Percentiles rank a stretch among this genome's conserved stretches.
phyloP scores from a whole-genome alignment of 2,888 invertebrate genomes.

The Temnothorax rugatulus region DNA sequence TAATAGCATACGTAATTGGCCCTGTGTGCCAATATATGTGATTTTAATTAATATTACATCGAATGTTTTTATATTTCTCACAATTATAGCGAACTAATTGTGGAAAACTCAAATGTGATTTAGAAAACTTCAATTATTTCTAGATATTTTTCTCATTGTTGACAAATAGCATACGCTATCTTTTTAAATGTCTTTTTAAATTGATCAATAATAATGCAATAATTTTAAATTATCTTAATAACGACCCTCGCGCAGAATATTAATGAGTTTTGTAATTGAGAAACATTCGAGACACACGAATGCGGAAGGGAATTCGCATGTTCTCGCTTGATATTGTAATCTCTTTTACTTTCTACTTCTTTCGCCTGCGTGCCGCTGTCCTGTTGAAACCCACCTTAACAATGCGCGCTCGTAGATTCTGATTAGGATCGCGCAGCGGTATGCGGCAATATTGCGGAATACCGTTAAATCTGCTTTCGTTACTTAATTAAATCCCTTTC shows the following conservation, averaged over 20 bases:
- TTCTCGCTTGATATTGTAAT: background rate
- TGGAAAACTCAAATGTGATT: background rate
- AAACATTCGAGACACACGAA: background rate
- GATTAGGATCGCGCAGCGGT: constrained; percentile 49
- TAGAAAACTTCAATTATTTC: background rate
- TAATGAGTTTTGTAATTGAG: background rate
- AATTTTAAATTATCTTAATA: background rate
- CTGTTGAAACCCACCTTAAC: constrained; percentile 51
- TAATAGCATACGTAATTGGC: background rate
- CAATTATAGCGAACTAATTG: background rate
- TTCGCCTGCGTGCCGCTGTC: background rate
- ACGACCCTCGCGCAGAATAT: background rate
- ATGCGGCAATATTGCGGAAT: constrained; percentile 41
- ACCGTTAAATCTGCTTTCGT: constrained; percentile 54
- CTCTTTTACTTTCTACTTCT: constrained; percentile 6
- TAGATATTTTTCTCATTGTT: background rate
- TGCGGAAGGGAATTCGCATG: background rate
- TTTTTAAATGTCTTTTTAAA: background rate
- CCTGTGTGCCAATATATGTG: background rate
- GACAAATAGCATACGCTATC: background rate
- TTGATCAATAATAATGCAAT: background rate
- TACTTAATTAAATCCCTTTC: constrained; percentile 40
- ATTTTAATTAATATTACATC: background rate
- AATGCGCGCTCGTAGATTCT: constrained; percentile 53
- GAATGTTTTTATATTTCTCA: background rate